A percentile compares a stretch with the other conserved stretches of the same genome.
phyloP scores from a whole-genome alignment of 2,888 invertebrate genomes.

The Malthinus seriepunctatus region DNA sequence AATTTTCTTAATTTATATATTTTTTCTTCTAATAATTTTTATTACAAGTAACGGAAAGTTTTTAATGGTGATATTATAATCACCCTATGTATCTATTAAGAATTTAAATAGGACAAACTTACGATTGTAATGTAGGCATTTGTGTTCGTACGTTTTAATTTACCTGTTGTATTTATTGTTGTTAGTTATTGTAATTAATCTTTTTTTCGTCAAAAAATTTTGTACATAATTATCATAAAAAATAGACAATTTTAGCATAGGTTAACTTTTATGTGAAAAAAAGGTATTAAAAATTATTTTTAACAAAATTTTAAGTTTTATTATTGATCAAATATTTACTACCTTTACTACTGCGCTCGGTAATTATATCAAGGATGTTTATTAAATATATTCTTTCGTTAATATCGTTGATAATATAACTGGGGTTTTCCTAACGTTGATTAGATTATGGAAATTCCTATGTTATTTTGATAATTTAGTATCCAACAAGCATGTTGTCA shows the following conservation, averaged over 20 bases:
- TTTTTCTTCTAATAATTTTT: slow-evolving; percentile 20
- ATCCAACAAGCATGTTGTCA: no score
- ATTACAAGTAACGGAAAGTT: slow-evolving; percentile 33
- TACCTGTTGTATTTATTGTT: slow-evolving; percentile 37
- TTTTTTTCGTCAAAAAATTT: slow-evolving; percentile 13
- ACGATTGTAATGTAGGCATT: slow-evolving; percentile 25
- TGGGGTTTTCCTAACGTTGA: no score
- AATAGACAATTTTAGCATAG: slow-evolving; percentile 1
- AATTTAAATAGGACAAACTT: slow-evolving; percentile 24
- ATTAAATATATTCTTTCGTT: no score
- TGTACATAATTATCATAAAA: slow-evolving; percentile 10
- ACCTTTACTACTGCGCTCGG: background rate
- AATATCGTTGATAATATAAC: no score
- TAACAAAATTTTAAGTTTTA: background rate
- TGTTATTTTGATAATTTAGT: no score
- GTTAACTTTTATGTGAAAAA: slow-evolving; percentile 6
- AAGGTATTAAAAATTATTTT: slow-evolving; percentile 5
- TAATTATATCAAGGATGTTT: background rate
- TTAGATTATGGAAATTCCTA: no score
- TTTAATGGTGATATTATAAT: slow-evolving; percentile 34
- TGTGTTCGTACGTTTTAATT: slow-evolving; percentile 34
- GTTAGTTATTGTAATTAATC: slow-evolving; percentile 31
- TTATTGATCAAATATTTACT: background rate
- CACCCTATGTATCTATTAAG: slow-evolving; percentile 31
- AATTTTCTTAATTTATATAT: slow-evolving; percentile 11